These are phyloP conservation scores for Hemichromis elongatus DNA, from an alignment of 2,113 vertebrate species.

Conservation along the genomic window DNA sequence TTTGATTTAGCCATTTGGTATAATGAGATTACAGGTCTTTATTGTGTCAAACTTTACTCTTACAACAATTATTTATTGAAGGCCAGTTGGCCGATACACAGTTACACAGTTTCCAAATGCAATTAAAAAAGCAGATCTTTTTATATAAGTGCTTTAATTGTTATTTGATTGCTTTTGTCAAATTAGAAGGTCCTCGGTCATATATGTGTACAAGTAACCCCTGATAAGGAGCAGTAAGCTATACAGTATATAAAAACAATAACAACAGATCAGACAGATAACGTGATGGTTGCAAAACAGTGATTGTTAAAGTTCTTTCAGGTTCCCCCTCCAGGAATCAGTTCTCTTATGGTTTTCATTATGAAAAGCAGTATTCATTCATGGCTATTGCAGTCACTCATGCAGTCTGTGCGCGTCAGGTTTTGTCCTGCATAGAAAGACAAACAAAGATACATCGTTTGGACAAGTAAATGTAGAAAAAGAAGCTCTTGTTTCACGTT, in stretches of 20 bases:
- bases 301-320: conserved; percentile 30
- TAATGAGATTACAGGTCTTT: neutral
- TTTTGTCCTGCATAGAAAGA: conserved; percentile 33
- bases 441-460: neutral
- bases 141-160: neutral
- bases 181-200: neutral
- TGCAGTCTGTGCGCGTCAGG: conserved; percentile 32
- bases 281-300: conserved; percentile 14
- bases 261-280: conserved; percentile 9
- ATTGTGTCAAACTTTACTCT: neutral
- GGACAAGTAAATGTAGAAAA: neutral
- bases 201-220: neutral
- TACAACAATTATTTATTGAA: neutral
- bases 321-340: conserved; percentile 26
- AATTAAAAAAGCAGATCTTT: neutral
- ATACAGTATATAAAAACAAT: conserved; percentile 6
- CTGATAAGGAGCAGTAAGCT: neutral
- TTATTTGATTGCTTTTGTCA: neutral
- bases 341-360: conserved; percentile 63
- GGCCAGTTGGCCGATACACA: neutral
- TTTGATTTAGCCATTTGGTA: neutral
- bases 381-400: conserved; percentile 57
- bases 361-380: conserved; percentile 63
- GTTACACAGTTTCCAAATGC: neutral
- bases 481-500: neutral